phyloP scores from a whole-genome alignment of 2,888 invertebrate genomes.

The Dendrolimus pini region DNA sequence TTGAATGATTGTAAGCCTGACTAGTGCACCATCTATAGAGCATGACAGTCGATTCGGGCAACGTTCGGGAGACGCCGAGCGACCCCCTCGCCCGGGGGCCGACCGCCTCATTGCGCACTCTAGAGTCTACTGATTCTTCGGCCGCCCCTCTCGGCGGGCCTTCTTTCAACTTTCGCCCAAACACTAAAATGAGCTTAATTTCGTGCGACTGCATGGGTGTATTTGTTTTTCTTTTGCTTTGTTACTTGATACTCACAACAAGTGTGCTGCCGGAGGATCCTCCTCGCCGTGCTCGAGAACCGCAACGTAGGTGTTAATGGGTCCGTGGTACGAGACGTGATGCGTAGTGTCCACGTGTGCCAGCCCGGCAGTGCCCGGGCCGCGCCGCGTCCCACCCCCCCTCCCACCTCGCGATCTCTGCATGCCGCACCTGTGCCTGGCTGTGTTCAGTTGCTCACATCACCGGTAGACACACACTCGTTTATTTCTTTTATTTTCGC shows the following conservation, averaged over 20 bases:
- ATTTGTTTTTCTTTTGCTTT: slow-evolving; percentile 75
- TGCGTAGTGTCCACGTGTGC: slow-evolving; percentile 22
- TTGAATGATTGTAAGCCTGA: slow-evolving; percentile 71
- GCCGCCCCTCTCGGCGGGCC: slow-evolving; percentile 42
- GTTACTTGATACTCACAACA: slow-evolving; percentile 64
- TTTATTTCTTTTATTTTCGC: slow-evolving; percentile 67
- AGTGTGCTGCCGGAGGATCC: slow-evolving; percentile 59
- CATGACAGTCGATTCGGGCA: slow-evolving; percentile 42
- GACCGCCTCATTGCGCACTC: slow-evolving; percentile 30
- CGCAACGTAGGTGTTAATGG: slow-evolving; percentile 34
- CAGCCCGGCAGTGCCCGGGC: slow-evolving; percentile 8
- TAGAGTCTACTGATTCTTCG: slow-evolving; percentile 40
- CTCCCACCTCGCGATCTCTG: slow-evolving; percentile 66
- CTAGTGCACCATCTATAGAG: slow-evolving; percentile 63
- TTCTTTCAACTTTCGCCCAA: slow-evolving; percentile 43
- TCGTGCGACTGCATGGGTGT: slow-evolving; percentile 66
- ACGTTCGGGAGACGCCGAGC: slow-evolving; percentile 32
- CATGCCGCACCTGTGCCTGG: slow-evolving; percentile 73
- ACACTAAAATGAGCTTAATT: slow-evolving; percentile 53
- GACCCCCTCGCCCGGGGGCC: slow-evolving; percentile 25
- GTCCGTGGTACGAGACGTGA: slow-evolving; percentile 48
- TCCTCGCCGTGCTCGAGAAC: slow-evolving; percentile 46
- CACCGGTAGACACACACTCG: slow-evolving; percentile 72
- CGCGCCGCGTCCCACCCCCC: slow-evolving; percentile 61
- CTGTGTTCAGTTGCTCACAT: slow-evolving; percentile 77